Conservation (phyloP, 2,113 vertebrate species). For the Oxyruncus cristatus region DNA sequence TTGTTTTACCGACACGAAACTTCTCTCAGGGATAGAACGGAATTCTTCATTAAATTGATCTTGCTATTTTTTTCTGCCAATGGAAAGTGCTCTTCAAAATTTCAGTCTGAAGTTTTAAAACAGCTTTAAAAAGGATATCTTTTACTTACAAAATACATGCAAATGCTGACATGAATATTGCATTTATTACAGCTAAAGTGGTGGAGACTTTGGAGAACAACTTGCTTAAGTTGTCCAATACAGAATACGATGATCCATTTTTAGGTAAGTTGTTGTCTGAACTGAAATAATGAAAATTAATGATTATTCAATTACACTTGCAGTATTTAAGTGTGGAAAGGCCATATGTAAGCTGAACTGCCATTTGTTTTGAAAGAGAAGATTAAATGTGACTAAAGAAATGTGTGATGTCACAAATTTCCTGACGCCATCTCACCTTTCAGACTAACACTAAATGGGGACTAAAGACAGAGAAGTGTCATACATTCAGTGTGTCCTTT, state of each 20-base stretch:
- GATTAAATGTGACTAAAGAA: neutral
- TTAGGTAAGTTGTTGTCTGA: slow-evolving; percentile 70
- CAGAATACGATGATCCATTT: slow-evolving; percentile 71
- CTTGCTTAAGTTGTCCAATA: slow-evolving; percentile 72
- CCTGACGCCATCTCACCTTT: neutral
- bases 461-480: neutral
- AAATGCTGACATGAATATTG: neutral
- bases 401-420: neutral
- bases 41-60: neutral
- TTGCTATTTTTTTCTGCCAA: neutral
- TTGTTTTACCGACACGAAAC: neutral
- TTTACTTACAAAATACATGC: neutral
- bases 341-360: neutral
- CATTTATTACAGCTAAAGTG: slow-evolving; percentile 62
- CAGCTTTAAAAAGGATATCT: neutral
- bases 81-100: neutral
- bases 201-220: slow-evolving; percentile 70
- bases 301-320: neutral
- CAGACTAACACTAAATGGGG: neutral
- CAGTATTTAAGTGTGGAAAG: neutral
- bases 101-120: neutral
- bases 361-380: neutral
- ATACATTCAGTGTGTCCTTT: neutral
- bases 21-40: neutral
- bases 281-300: neutral